These are phyloP conservation scores for Motacilla alba DNA, from an alignment of 2,113 vertebrate genomes.

Conservation along the genomic window DNA sequence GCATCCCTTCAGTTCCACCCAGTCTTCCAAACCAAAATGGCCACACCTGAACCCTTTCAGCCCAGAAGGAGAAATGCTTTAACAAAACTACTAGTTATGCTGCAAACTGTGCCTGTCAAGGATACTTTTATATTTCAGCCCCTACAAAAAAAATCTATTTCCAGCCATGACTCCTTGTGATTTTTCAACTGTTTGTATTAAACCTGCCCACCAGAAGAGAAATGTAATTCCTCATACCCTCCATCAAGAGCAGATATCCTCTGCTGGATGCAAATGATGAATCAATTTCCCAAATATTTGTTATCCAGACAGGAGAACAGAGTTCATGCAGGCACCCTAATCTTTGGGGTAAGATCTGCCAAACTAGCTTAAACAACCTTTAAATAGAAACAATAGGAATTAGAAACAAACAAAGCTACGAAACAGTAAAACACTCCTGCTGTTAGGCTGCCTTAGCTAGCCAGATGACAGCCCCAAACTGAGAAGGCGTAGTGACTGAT, in stretches of 20 bases:
- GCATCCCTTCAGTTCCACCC: not conserved
- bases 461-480: not conserved
- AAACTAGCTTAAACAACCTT: not conserved
- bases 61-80: not conserved
- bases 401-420: not conserved
- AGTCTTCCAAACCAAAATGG: not conserved
- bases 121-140: not conserved
- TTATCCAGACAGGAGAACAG: not conserved
- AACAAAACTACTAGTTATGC: not conserved
- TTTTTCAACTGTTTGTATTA: not conserved
- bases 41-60: not conserved
- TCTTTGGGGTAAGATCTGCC: not conserved
- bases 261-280: not conserved
- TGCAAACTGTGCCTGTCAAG: not conserved
- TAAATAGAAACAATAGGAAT: not conserved
- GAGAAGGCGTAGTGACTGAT: accelerated
- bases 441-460: not conserved
- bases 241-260: not conserved
- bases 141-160: not conserved
- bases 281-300: not conserved
- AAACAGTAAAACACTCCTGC: not conserved
- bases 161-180: not conserved
- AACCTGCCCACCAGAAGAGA: not conserved
- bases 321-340: not conserved
- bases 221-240: not conserved